phyloP scores from a whole-genome alignment of 92 coral and sea anemone genomes.

The Palythoa grandis region DNA sequence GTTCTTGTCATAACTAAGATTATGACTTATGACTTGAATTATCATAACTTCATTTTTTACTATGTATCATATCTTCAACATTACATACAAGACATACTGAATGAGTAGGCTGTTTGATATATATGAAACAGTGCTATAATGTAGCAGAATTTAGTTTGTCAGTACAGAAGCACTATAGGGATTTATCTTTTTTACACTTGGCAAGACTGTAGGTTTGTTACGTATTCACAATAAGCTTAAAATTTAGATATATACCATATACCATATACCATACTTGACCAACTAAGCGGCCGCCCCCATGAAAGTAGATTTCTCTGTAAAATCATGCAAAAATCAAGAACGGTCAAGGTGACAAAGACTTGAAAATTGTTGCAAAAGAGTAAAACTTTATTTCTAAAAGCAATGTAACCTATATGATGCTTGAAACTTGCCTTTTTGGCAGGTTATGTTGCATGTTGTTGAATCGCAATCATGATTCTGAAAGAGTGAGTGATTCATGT shows the following conservation, averaged over 20 bases:
- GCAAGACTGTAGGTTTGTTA: neutral
- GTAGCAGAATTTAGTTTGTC: slow-evolving; percentile 1
- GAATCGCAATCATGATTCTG: neutral
- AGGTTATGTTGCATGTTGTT: neutral
- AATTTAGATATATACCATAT: neutral
- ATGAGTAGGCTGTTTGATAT: neutral
- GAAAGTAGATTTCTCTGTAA: too few species aligned
- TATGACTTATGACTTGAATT: neutral
- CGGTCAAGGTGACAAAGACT: neutral
- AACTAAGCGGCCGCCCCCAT: neutral
- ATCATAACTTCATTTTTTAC: neutral
- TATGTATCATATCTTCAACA: neutral
- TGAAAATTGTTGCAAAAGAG: neutral
- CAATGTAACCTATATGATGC: neutral
- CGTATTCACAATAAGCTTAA: neutral
- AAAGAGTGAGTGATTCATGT: too few species aligned
- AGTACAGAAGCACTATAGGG: neutral
- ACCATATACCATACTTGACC: neutral
- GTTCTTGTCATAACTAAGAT: neutral
- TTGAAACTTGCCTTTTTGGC: neutral
- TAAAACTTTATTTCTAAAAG: neutral
- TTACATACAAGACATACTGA: neutral
- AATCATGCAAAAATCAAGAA: too few species aligned
- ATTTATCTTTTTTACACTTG: neutral
- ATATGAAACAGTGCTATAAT: neutral